Evolutionary conservation across 2,113 vertebrate species (phyloP).

Genomic region (Cromileptes altivelis): DNA sequence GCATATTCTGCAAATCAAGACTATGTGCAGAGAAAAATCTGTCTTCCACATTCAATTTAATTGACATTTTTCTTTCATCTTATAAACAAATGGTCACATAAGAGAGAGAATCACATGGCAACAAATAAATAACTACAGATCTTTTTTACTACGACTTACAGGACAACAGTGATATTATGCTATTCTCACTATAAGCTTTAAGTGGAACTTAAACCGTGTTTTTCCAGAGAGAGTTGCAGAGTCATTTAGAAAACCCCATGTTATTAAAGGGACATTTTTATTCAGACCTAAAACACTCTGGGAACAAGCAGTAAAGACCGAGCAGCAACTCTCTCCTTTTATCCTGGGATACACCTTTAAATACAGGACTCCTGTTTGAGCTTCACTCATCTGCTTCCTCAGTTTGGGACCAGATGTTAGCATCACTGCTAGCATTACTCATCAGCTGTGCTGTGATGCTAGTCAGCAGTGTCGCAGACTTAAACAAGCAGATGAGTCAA

Average conservation of each 20-base stretch:
- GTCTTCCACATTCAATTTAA: constrained; percentile 81
- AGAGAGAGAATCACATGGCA: constrained; percentile 83
- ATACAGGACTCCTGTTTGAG: constrained; percentile 23
- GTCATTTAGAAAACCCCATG: constrained; percentile 59
- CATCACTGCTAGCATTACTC: neutral
- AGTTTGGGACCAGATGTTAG: constrained; percentile 1
- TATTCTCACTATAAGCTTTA: constrained; percentile 79
- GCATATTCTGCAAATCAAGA: constrained; percentile 63
- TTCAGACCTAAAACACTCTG: constrained; percentile 61
- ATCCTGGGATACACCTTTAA: constrained; percentile 30
- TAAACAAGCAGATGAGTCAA: constrained; percentile 24
- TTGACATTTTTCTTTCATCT: constrained; percentile 79
- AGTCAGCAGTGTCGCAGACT: constrained; percentile 12
- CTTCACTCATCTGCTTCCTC: constrained; percentile 24
- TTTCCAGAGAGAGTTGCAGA: constrained; percentile 59
- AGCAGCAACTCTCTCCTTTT: constrained; percentile 51
- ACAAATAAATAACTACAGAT: constrained; percentile 82
- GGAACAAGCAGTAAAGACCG: constrained; percentile 46
- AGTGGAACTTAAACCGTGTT: constrained; percentile 71
- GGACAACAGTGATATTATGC: constrained; percentile 83
- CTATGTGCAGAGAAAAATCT: constrained; percentile 78
- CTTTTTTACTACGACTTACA: constrained; percentile 78
- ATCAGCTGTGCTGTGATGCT: neutral
- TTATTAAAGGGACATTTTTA: constrained; percentile 77
- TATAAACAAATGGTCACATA: constrained; percentile 82